A percentile compares a stretch with the other conserved stretches of the same genome.
These are phyloP conservation scores for Hypsibius dujardini DNA, from an alignment of 1,140 invertebrate species.

Conservation along the genomic window DNA sequence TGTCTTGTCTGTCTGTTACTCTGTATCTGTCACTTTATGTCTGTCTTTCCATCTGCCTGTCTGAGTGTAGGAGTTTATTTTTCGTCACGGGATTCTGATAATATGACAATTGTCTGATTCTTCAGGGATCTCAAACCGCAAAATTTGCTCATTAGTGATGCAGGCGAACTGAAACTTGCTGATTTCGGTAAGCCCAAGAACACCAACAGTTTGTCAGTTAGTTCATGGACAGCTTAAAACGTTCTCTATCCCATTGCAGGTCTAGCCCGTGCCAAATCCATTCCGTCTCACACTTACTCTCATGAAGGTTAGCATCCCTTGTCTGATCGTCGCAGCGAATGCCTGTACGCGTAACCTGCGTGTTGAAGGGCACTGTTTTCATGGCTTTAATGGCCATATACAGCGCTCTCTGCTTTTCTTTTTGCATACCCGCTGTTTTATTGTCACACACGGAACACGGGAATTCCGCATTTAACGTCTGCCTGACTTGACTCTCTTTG, in stretches of 20 bases:
- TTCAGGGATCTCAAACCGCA: slow-evolving; percentile 49
- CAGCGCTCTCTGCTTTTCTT: no score
- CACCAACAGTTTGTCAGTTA: slow-evolving; percentile 8
- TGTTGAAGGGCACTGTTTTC: neutral
- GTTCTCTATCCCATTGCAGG: slow-evolving; percentile 30
- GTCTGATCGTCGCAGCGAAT: neutral
- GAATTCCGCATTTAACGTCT: no score
- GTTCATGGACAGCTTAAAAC: slow-evolving; percentile 14
- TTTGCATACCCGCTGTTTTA: no score
- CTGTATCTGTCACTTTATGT: neutral
- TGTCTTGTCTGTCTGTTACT: neutral
- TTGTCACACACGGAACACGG: no score
- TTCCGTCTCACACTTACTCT: slow-evolving; percentile 88
- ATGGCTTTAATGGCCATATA: neutral
- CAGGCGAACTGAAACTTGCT: slow-evolving; percentile 48
- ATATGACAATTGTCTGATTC: neutral
- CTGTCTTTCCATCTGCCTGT: neutral
- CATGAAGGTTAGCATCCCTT: slow-evolving; percentile 44
- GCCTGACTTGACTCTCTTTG: neutral
- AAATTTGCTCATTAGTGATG: slow-evolving; percentile 50
- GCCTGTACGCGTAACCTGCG: neutral
- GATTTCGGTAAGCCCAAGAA: slow-evolving; percentile 40
- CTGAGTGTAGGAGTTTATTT: neutral
- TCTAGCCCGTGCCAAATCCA: slow-evolving; percentile 80
- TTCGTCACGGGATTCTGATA: neutral